These are phyloP conservation scores for Drosophila phalerata DNA, from an alignment of 2,888 invertebrate species.

Conservation along the genomic window DNA sequence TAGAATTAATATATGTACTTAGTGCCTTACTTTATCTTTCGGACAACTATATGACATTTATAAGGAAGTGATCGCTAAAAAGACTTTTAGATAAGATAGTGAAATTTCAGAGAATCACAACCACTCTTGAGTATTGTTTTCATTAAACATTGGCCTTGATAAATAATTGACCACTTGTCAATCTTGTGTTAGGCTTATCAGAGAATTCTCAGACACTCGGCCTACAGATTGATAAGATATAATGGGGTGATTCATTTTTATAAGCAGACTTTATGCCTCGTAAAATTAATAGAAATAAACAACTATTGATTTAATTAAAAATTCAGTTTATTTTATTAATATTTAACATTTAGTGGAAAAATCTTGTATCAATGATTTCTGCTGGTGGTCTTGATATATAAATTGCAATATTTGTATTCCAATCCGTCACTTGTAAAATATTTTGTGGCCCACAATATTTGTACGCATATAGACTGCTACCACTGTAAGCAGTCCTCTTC, in stretches of 20 bases:
- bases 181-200: neutral
- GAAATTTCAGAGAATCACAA: neutral
- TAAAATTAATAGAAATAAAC: neutral
- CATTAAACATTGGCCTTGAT: neutral
- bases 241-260: neutral
- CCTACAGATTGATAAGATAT: neutral
- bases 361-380: neutral
- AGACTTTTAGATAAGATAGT: neutral
- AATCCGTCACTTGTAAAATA: neutral
- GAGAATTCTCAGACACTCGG: neutral
- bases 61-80: neutral
- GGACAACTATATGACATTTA: neutral
- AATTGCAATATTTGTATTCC: neutral
- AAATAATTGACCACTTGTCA: neutral
- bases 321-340: neutral
- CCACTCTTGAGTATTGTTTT: neutral
- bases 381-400: slow-evolving; percentile 9
- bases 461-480: no score
- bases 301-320: neutral
- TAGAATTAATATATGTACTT: neutral
- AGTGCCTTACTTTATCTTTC: neutral
- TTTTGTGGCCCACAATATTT: slow-evolving; percentile 1
- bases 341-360: neutral
- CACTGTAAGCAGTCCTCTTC: neutral
- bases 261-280: no score